Evolutionary conservation across 2,888 invertebrate genomes (phyloP).

Genomic region (Alviniconcha strummeri): DNA sequence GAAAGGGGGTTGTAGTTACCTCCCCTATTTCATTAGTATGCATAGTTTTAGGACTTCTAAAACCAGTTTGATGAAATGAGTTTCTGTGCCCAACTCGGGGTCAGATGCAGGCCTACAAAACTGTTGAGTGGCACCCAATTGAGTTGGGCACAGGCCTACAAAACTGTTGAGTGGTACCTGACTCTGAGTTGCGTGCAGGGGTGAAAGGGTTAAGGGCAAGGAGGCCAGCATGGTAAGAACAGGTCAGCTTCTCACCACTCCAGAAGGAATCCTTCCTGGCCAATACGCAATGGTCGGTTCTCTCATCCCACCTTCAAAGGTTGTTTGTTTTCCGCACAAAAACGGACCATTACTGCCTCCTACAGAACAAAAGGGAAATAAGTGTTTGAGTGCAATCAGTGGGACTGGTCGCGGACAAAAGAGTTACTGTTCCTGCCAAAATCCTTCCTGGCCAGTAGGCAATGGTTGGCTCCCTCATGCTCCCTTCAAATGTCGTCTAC

Average conservation of each 20-base stretch:
- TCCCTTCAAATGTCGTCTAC: constrained; percentile 78
- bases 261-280: constrained; percentile 74
- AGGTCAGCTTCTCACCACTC: constrained; percentile 71
- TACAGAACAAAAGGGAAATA: constrained; percentile 41
- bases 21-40: no score
- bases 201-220: no score
- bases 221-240: no score
- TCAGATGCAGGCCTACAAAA: no score
- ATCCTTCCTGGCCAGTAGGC: constrained; percentile 77
- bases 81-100: no score
- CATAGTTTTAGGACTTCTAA: no score
- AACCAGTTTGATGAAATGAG: no score
- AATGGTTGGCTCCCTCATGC: constrained; percentile 77
- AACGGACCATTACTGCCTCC: constrained; percentile 75
- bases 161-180: no score
- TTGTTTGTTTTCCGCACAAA: constrained; percentile 77
- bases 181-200: no score
- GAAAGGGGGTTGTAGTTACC: no score
- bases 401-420: constrained; percentile 71
- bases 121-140: no score
- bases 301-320: constrained; percentile 78
- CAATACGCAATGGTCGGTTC: constrained; percentile 77
- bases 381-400: neutral
- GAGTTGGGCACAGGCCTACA: no score
- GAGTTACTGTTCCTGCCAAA: constrained; percentile 68